A percentile compares a stretch with the other conserved stretches of the same genome.
phyloP scores from a whole-genome alignment of 2,113 vertebrate genomes.

The Cololabis saira region DNA sequence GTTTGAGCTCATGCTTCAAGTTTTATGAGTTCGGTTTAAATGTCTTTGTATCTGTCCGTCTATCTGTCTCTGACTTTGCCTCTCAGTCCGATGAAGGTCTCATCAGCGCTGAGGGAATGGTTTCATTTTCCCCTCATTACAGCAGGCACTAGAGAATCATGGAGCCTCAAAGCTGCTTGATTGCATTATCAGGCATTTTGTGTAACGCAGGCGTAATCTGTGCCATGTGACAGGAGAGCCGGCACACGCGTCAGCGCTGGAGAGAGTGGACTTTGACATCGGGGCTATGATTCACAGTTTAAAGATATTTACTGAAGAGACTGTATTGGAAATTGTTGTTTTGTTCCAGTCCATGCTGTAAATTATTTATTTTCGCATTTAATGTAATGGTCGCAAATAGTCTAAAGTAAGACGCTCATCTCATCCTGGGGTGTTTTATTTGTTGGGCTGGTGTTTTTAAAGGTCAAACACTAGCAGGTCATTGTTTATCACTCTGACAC shows the following conservation, averaged over 20 bases:
- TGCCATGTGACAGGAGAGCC: conserved; percentile 51
- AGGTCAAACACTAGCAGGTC: conserved; percentile 62
- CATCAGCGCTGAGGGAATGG: conserved; percentile 66
- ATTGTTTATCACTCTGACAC: conserved; percentile 55
- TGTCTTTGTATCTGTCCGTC: background rate
- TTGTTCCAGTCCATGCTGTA: background rate
- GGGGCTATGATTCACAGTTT: background rate
- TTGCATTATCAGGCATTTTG: conserved; percentile 74
- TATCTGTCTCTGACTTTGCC: conserved; percentile 9
- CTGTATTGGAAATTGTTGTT: background rate
- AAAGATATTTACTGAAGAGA: background rate
- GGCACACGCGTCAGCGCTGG: conserved; percentile 25
- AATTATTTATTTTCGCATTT: background rate
- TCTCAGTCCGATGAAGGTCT: conserved; percentile 47
- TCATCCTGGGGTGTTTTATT: conserved; percentile 35
- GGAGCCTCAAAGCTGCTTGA: conserved; percentile 73
- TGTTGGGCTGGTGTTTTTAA: conserved; percentile 40
- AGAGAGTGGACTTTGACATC: background rate
- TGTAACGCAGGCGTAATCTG: conserved; percentile 52
- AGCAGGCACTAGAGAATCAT: conserved; percentile 68
- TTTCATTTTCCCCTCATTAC: conserved; percentile 76
- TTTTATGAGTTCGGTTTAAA: conserved; percentile 35
- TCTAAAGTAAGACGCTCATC: conserved; percentile 12
- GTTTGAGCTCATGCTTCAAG: conserved; percentile 27
- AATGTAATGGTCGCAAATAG: conserved; percentile 2